These are phyloP conservation scores for Geopemphigus sp. DNA, from an alignment of 1,140 invertebrate genomes.

Conservation along the genomic window DNA sequence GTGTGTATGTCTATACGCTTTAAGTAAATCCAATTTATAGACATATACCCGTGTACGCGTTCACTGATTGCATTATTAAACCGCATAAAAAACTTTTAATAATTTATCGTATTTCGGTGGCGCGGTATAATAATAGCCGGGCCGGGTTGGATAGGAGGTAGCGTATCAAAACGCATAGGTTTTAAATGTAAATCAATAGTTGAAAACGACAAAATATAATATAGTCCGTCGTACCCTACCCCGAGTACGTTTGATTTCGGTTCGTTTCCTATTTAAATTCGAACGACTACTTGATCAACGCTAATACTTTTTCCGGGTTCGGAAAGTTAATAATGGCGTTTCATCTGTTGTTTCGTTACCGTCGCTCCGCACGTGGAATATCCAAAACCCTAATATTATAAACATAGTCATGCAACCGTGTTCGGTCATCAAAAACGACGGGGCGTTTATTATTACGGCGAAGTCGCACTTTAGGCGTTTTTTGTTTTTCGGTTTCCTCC, in stretches of 20 bases:
- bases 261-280: neutral
- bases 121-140: too few relatives aligned
- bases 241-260: neutral
- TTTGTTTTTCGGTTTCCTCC: too few relatives aligned
- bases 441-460: neutral
- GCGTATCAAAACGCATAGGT: too few relatives aligned
- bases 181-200: conserved; percentile 15
- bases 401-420: conserved; percentile 4
- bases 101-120: too few relatives aligned
- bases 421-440: neutral
- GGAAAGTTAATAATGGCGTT: neutral
- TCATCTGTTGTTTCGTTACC: neutral
- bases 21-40: neutral
- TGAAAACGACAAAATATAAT: neutral
- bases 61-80: conserved; percentile 10
- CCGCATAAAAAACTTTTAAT: neutral
- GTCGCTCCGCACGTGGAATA: neutral
- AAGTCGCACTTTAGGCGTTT: conserved; percentile 11
- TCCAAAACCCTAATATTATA: neutral
- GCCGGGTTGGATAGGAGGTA: too few relatives aligned
- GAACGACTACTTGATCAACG: conserved; percentile 13
- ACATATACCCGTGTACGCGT: neutral
- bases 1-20: too few relatives aligned
- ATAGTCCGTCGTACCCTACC: neutral
- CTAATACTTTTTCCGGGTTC: neutral